Evolutionary conservation across 2,113 vertebrate genomes (phyloP).

Genomic region (Fulica atra): DNA sequence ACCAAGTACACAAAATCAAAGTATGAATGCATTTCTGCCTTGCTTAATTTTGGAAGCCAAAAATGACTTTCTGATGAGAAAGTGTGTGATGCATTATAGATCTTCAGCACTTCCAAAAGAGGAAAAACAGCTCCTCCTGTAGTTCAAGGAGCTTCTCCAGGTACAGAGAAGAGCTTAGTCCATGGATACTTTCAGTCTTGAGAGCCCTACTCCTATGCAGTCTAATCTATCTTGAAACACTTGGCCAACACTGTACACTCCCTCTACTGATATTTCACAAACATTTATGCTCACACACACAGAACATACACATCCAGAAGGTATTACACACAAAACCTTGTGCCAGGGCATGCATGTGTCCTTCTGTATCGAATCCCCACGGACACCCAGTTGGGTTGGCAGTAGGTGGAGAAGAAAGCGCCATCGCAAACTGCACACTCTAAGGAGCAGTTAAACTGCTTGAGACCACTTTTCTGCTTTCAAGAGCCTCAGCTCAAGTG

Average conservation of each 20-base stretch:
- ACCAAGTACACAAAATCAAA: background rate
- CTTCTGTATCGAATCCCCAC: background rate
- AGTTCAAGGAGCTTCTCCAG: background rate
- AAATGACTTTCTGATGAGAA: background rate
- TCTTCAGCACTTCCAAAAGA: background rate
- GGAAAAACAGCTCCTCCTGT: background rate
- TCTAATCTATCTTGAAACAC: background rate
- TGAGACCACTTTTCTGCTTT: constrained; percentile 60
- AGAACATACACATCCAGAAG: background rate
- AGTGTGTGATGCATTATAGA: rapidly evolving
- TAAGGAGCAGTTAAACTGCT: constrained; percentile 46
- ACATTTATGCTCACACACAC: background rate
- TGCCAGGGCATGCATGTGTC: background rate
- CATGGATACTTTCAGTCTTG: background rate
- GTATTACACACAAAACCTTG: background rate
- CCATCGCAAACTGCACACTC: constrained; percentile 5
- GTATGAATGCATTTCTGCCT: background rate
- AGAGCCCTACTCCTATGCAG: background rate
- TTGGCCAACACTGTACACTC: background rate
- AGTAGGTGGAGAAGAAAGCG: background rate
- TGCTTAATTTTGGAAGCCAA: background rate
- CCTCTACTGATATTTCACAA: background rate
- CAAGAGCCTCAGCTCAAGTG: constrained; percentile 55
- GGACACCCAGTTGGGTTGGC: constrained; percentile 28
- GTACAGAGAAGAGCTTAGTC: background rate